Evolutionary conservation across 2,113 vertebrate species (phyloP), one percentile per base, ranked within the genome.

Genomic region (Tyto alba): DNA sequence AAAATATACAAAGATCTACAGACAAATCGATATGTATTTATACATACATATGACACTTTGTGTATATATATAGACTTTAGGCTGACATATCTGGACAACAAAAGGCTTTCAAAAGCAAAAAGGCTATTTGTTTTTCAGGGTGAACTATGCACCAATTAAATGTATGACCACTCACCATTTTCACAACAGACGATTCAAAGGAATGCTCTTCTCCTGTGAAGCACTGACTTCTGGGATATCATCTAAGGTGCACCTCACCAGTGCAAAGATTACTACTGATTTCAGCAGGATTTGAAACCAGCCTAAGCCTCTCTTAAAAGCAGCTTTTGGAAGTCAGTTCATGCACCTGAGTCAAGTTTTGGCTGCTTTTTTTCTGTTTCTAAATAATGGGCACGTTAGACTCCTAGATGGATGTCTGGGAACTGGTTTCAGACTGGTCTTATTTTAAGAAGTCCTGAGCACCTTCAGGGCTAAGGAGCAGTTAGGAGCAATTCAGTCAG

Each of bases 141-240:
- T 41, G 13, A 83, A 94, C 8, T 9, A 7, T 81, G 26, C 2
- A 47, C 56, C 74, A 11, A 29, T 63, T 47, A 57, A 85, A 69
- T 27, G 3, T 40, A 27, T 27, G 23, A 84, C 32, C 26, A 68
- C 26, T 29, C 57, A 36, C 14, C 9, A 30, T 75, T 89, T 78
- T 84, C 40, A 60, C 11, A 41, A 32, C 3, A 5, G 47, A 68
- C 78, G 7, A 32, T 27, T 68, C 27, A 86, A 81, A 64, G 13
- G 3, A 84, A 67, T 0, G 0, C 8, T 69, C 23, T 59, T 9
- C 14, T 56, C 21, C 40, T n/a, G 11, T 55, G 32, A 74, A 85
- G 36, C 26, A 40, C 16, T 30, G 25, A n/a, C 6, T 86, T 41
- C 19, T 68, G 52, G 10, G 18, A 66, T 41, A 22, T 50, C 34